Evolutionary conservation across 37 sponge, comb jelly and placozoan species (phyloP), one percentile per base, ranked within the genome.

Genomic region (Cliona cf. orientalis): DNA sequence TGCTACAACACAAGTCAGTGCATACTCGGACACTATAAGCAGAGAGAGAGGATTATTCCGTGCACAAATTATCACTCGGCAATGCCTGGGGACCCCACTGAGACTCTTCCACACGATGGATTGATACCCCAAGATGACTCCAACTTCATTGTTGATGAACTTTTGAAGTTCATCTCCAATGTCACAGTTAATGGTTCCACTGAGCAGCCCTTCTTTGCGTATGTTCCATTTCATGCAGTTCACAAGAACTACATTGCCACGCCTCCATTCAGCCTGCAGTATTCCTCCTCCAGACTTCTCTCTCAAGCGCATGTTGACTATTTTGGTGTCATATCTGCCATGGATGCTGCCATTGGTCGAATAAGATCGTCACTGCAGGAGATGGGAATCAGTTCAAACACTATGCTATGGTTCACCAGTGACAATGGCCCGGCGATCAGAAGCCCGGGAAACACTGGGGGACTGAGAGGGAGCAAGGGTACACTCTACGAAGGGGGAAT

Each of bases 371-470:
- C 79, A 23, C 60, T 90, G 38, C 35, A 37, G 12, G 56, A 71
- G 17, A 35, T 46, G 22, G 44, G 39, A 6, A 5, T 84, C 1
- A 46, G 58, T 2, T 56, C 79, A 2, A 80, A 84, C 73, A 90
- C 91, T 0, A 60, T 90, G 68, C 63, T 90, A 1, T 90, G 91
- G 91, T 84, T 90, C 66, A 45, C 80, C 25, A 85, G 85, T 72
- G 91, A 90, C 62, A 90, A 90, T 53, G 91, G 91, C 0, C 91
- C 91, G 0, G 80, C 42, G 22, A 35, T 35, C 1, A 46, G 61
- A 5, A 80, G 70, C 39, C 85, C 91, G 2, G 91, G 91, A n/a
- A 23, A 25, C 5, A 77, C 86, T 1, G 66, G 40, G 3, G 85
- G 85, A 12, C 76, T 90, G 42, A 42, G 80, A 46, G 91, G 86